Percentiles rank a stretch among this genome's conserved stretches.
Evolutionary conservation across 2,888 invertebrate genomes (phyloP).

Genomic region (Mythimna albipuncta): DNA sequence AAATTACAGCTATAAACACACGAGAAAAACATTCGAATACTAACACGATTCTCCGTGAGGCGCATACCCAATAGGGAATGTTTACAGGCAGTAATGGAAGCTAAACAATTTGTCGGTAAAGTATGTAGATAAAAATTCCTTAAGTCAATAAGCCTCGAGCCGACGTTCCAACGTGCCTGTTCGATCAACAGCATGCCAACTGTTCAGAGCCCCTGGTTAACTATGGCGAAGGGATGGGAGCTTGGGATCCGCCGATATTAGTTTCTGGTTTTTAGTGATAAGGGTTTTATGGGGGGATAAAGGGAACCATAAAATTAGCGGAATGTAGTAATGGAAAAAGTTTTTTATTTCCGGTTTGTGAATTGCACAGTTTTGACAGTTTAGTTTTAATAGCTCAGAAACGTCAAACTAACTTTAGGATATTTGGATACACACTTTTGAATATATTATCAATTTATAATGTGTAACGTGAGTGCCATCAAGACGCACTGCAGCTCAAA

Average conservation of each 20-base stretch:
- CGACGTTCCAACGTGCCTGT: constrained; percentile 21
- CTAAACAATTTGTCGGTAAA: constrained; percentile 52
- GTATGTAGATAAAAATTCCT: constrained; percentile 58
- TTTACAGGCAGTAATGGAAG: constrained; percentile 40
- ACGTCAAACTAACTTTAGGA: too few species aligned
- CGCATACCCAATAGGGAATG: constrained; percentile 20
- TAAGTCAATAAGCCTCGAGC: constrained; percentile 48
- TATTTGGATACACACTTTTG: too few species aligned
- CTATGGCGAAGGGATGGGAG: constrained; percentile 14
- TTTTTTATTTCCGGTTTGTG: background rate
- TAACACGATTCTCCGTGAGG: constrained; percentile 3
- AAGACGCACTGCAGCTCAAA: too few species aligned
- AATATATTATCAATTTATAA: too few species aligned
- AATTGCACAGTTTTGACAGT: too few species aligned
- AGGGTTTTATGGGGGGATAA: background rate
- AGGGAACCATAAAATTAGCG: background rate
- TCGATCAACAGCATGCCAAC: constrained; percentile 44
- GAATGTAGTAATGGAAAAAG: background rate
- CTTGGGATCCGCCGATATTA: constrained; percentile 14
- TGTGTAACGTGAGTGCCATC: too few species aligned
- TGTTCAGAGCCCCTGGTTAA: constrained; percentile 15
- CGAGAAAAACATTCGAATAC: constrained; percentile 15
- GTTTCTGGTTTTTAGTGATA: constrained; percentile 1
- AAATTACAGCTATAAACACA: constrained; percentile 6
- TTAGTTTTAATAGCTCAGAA: too few species aligned